phyloP scores from a whole-genome alignment of 30 jellyfish, hydroid and myxozoan species.

The Aurelia aurita region DNA sequence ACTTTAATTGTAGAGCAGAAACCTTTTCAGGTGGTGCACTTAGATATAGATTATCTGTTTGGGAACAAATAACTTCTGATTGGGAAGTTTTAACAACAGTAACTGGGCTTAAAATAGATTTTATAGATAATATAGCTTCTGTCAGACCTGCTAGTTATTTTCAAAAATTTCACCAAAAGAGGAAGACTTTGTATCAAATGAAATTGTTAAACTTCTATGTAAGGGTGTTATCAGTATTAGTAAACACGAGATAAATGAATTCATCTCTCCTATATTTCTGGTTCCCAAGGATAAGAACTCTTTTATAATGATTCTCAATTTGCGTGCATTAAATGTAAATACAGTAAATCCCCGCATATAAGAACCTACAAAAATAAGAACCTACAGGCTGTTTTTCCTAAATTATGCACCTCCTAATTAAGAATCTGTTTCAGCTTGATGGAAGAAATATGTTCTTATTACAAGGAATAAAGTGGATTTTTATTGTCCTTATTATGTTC shows the following conservation, averaged over 20 bases:
- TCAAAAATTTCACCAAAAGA: neutral
- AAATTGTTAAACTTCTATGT: neutral
- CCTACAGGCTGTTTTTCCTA: too few relatives aligned
- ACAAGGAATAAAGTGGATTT: too few relatives aligned
- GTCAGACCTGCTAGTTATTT: neutral
- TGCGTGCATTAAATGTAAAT: neutral
- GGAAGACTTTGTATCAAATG: neutral
- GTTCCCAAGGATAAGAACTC: conserved; percentile 20
- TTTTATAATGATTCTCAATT: conserved; percentile 19
- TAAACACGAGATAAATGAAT: conserved; percentile 26
- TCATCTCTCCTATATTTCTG: conserved; percentile 44
- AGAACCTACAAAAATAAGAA: too few relatives aligned
- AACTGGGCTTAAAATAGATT: conserved; percentile 6
- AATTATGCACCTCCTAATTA: too few relatives aligned
- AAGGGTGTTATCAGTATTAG: conserved; percentile 13
- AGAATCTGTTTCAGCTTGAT: too few relatives aligned
- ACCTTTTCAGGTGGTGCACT: conserved; percentile 36
- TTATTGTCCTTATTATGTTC: too few relatives aligned
- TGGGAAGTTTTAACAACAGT: conserved; percentile 6
- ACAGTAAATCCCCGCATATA: too few relatives aligned
- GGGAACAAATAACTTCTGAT: conserved; percentile 30
- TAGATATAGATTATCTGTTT: neutral
- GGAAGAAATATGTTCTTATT: too few relatives aligned
- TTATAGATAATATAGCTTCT: neutral
- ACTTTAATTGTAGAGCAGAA: neutral